Percentiles rank a stretch among this genome's conserved stretches.
phyloP scores from a whole-genome alignment of 2,113 vertebrate genomes.

The Sciurus niger region DNA sequence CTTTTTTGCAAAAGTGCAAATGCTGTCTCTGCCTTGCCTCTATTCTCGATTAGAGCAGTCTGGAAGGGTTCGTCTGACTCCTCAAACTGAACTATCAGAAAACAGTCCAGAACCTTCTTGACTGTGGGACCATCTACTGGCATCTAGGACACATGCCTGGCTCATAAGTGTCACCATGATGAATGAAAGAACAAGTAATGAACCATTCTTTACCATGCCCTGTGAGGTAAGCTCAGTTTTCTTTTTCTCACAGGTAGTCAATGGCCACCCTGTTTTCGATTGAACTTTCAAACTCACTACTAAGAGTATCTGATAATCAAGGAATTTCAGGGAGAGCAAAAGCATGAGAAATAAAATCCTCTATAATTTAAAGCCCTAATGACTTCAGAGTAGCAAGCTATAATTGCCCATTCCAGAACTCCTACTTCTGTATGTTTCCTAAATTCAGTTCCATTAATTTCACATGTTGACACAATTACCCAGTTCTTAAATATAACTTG shows the following conservation, averaged over 20 bases:
- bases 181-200: neutral
- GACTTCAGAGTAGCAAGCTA: neutral
- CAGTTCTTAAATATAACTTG: neutral
- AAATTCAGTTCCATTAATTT: neutral
- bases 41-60: neutral
- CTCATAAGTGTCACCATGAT: neutral
- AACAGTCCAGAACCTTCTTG: neutral
- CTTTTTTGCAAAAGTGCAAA: neutral
- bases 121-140: neutral
- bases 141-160: too few species aligned
- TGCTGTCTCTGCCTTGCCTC: neutral
- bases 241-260: neutral
- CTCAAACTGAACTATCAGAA: neutral
- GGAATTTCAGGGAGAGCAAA: neutral
- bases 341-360: neutral
- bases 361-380: neutral
- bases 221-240: neutral
- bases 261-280: too few species aligned
- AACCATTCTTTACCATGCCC: neutral
- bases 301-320: neutral
- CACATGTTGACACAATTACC: neutral
- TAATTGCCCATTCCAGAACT: neutral
- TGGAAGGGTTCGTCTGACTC: neutral
- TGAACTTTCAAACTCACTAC: too few species aligned
- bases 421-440: neutral